phyloP scores from a whole-genome alignment of 2,113 vertebrate species.

The Heterotis niloticus region DNA sequence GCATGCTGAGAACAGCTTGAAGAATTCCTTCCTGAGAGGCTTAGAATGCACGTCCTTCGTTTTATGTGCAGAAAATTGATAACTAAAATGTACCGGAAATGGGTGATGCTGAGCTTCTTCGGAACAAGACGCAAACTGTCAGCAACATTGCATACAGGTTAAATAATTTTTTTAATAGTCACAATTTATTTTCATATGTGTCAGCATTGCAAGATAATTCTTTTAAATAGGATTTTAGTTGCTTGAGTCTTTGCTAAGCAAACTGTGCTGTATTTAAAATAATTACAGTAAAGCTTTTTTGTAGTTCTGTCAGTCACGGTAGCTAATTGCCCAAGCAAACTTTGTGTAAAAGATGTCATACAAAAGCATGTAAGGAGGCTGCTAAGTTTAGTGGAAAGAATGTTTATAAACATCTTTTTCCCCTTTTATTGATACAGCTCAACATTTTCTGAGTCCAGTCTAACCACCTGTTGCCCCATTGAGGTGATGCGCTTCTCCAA shows the following conservation, averaged over 20 bases:
- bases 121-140: slow-evolving; percentile 22
- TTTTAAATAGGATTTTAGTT: not conserved
- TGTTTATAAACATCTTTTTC: not conserved
- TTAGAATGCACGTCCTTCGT: not conserved
- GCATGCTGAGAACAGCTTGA: not conserved
- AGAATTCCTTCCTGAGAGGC: not conserved
- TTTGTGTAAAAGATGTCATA: too few species aligned
- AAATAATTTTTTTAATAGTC: not conserved
- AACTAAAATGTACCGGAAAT: not conserved
- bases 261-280: too few species aligned
- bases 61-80: not conserved
- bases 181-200: too few species aligned
- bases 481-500: too few species aligned
- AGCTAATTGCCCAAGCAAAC: too few species aligned
- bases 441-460: slow-evolving; percentile 9
- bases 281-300: too few species aligned
- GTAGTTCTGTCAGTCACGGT: too few species aligned
- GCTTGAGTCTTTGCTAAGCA: too few species aligned
- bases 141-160: not conserved
- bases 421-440: not conserved
- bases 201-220: too few species aligned
- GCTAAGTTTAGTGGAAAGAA: slow-evolving; percentile 2
- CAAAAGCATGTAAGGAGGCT: not conserved
- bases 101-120: not conserved
- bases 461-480: too few species aligned